These are phyloP conservation scores for Seriola quinqueradiata DNA, from an alignment of 2,113 vertebrate species.

Conservation along the genomic window DNA sequence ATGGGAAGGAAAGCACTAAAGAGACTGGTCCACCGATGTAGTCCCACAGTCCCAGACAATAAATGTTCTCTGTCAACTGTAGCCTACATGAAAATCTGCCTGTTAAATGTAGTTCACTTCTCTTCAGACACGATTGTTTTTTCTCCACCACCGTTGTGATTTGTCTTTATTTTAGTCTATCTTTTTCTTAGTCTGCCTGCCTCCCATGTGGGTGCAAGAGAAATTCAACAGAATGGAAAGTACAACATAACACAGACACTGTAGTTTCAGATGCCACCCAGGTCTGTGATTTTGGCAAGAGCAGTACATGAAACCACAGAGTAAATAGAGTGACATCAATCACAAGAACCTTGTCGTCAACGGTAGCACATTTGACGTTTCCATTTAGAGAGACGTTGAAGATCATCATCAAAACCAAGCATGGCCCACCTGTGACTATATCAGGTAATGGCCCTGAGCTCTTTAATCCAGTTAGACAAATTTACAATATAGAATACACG, in stretches of 20 bases:
- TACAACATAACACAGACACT: background rate
- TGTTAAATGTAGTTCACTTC: background rate
- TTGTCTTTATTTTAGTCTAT: background rate
- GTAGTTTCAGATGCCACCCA: background rate
- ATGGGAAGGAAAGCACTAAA: slow-evolving; percentile 32
- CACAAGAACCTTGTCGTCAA: background rate
- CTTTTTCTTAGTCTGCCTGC: background rate
- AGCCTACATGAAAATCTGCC: background rate
- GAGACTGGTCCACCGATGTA: background rate
- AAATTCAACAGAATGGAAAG: background rate
- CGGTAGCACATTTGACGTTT: slow-evolving; percentile 23
- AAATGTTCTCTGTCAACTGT: background rate
- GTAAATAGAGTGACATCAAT: background rate
- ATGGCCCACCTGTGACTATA: background rate
- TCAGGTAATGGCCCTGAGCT: too few relatives aligned
- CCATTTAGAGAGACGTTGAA: background rate
- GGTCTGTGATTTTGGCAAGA: slow-evolving; percentile 13
- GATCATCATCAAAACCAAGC: background rate
- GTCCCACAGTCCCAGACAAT: background rate
- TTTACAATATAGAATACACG: too few relatives aligned
- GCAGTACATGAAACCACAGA: background rate
- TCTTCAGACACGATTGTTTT: background rate
- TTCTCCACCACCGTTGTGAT: background rate
- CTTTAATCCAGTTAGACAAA: too few relatives aligned
- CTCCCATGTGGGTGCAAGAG: background rate